Conservation (phyloP, 2,888 invertebrate genomes). For the Eupithecia tripunctaria region DNA sequence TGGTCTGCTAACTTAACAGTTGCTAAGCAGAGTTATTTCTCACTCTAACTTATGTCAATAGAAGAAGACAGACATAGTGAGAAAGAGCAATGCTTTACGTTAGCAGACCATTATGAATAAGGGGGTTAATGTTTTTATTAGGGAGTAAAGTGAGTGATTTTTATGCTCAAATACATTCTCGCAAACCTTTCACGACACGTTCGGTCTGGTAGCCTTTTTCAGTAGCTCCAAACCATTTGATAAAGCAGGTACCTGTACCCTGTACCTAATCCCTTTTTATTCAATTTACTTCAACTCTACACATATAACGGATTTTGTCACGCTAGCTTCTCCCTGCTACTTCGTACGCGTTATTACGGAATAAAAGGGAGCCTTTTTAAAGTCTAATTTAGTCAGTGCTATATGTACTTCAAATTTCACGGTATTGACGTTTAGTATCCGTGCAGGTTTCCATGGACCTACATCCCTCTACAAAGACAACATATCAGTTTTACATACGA, state of each 20-base stretch:
- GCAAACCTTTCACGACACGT: conserved; percentile 42
- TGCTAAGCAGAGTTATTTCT: too few relatives aligned
- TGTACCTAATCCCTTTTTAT: not conserved
- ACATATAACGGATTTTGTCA: too few relatives aligned
- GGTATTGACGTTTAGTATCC: not conserved
- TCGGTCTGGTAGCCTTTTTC: conserved; percentile 38
- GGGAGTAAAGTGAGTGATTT: conserved; percentile 46
- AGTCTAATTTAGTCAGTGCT: not conserved
- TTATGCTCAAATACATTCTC: conserved; percentile 48
- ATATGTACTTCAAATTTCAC: not conserved
- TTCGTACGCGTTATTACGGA: not conserved
- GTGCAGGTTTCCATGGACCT: not conserved
- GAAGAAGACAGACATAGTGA: too few relatives aligned
- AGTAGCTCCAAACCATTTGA: conserved; percentile 23
- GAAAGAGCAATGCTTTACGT: too few relatives aligned
- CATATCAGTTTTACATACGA: too few relatives aligned
- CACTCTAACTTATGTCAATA: too few relatives aligned
- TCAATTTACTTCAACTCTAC: not conserved
- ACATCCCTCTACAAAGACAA: not conserved
- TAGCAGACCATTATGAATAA: too few relatives aligned
- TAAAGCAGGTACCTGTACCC: conserved; percentile 17
- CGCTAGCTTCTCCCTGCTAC: not conserved
- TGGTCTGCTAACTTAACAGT: too few relatives aligned
- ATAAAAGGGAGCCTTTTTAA: not conserved
- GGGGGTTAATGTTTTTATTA: not conserved